Base-by-base conservation (phyloP, 2,888 invertebrate genomes). In the Eledone cirrhosa region DNA sequence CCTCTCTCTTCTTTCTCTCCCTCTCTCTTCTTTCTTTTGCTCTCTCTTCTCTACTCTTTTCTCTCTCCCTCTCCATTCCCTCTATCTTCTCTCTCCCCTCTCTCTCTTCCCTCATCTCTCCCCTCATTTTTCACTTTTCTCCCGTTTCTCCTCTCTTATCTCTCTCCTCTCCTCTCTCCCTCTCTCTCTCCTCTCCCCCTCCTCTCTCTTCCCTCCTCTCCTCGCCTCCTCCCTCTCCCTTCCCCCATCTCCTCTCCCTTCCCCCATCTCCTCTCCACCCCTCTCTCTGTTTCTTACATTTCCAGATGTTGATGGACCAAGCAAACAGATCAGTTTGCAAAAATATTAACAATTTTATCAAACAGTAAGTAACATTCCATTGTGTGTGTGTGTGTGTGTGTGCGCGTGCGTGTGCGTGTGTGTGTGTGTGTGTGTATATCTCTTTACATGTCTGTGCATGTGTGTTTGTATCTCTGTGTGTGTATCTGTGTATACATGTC, bases 321-420 rank as follows among this genome's bases (percentile, higher is more conserved):
- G 72, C 72, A 11, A 72, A 72, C 72, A 72, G 72, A 72, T 72
- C 72, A 31, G 72, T 72, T n/a, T 72, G 72, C n/a, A 72, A 72
- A 22, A 72, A 72, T 41, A 33, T 72, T 8, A 72, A 72, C 72
- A 41, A 41, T 72, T 72, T 72, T n/a, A 72, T 72, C n/a, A 72
- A 72, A 72, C 22, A 72, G 72, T 72, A 22, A 72, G 72, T 72
- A 72, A 72, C 13, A 31, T 22, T 33, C 2, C 13, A 5, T 16
- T 14, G 3, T 72, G 24, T 69, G n/a, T 69, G 19, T 69, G 13
- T 69, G 31, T 33, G 5, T 69, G 5, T 69, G 4, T 22, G n/a
- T 69, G 31, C 16, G 33, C 2, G 19, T 29, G 31, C 13, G 22
- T 29, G 31, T 29, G 22, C 13, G 22, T 2, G 22, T 29, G 31